Evolutionary conservation across 2,888 invertebrate genomes (phyloP).

Genomic region (Synanthedon vespiformis): DNA sequence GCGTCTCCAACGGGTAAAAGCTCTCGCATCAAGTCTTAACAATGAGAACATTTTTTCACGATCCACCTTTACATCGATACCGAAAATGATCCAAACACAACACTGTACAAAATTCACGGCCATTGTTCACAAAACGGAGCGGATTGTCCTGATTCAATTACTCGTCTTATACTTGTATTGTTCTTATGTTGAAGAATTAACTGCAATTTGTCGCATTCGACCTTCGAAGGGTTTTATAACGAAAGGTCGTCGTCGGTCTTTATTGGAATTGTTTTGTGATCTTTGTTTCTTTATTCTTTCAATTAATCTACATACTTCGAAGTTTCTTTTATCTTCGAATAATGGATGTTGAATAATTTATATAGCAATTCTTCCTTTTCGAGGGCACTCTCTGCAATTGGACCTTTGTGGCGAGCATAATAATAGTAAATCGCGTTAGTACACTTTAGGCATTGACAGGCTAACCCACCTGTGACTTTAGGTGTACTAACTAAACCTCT

Average conservation of each 20-base stretch:
- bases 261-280: conserved; percentile 6
- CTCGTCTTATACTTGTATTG: conserved; percentile 15
- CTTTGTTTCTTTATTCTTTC: conserved; percentile 1
- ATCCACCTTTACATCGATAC: neutral
- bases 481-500: no score
- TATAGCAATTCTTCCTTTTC: neutral
- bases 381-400: neutral
- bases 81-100: neutral
- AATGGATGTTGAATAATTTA: conserved; percentile 2
- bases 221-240: conserved; percentile 25
- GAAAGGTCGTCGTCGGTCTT: conserved; percentile 5
- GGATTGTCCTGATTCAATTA: conserved; percentile 3
- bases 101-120: neutral
- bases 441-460: no score
- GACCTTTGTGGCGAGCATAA: no score
- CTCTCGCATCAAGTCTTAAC: neutral
- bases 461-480: no score
- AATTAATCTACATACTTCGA: neutral
- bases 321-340: conserved; percentile 2
- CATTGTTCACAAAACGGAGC: neutral
- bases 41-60: neutral
- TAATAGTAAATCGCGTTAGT: no score
- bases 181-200: conserved; percentile 23
- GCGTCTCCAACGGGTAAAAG: conserved; percentile 25
- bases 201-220: conserved; percentile 31